Percentiles rank a stretch among this genome's conserved stretches.
phyloP scores from a whole-genome alignment of 2,888 invertebrate genomes.

The Rhorus exstirpatorius region DNA sequence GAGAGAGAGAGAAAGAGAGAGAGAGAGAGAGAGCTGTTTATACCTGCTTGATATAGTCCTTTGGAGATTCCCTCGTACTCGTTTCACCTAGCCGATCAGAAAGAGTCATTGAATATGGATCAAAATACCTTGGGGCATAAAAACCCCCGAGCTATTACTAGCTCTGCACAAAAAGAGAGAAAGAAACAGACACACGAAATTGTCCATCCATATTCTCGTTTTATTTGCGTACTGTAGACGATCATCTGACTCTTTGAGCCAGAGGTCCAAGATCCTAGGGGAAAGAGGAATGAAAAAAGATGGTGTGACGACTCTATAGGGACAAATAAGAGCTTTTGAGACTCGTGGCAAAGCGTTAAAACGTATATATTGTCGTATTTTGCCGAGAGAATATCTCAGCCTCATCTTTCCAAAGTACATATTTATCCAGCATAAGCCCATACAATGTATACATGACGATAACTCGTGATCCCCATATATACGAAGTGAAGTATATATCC shows the following conservation, averaged over 20 bases:
- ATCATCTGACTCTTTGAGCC: no score
- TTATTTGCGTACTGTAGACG: no score
- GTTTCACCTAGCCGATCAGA: constrained; percentile 2
- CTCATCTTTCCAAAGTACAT: neutral
- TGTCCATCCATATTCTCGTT: no score
- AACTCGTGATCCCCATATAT: neutral
- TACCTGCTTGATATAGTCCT: neutral
- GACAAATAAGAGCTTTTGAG: no score
- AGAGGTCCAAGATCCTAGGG: no score
- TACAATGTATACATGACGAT: neutral
- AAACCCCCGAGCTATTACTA: constrained; percentile 49
- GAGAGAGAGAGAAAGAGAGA: no score
- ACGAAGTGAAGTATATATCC: neutral
- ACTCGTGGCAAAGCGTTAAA: constrained; percentile 3
- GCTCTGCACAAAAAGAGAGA: constrained; percentile 1
- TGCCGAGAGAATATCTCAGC: constrained; percentile 10
- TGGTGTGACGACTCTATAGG: no score
- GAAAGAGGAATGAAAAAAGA: constrained; percentile 1
- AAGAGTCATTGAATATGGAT: constrained; percentile 48
- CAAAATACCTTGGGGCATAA: constrained; percentile 55
- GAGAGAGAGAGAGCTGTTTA: no score
- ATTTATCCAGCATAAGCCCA: neutral
- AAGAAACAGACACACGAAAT: neutral
- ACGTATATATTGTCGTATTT: neutral
- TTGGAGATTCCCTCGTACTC: no score